Percentiles rank a stretch among this genome's conserved stretches.
Conservation (phyloP, 2,113 vertebrate genomes). For the Nipponia nippon region DNA sequence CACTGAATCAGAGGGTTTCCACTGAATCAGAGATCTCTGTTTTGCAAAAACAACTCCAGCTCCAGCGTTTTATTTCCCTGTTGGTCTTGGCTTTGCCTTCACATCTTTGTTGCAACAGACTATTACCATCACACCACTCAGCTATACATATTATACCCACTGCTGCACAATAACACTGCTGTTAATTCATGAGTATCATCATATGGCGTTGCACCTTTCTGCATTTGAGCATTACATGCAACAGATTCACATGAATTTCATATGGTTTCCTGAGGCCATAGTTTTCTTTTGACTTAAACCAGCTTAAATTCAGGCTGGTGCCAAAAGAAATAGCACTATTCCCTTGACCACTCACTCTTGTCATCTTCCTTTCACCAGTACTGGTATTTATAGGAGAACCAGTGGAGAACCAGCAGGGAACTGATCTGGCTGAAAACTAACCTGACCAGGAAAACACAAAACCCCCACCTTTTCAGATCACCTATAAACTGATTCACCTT, state of each 20-base stretch:
- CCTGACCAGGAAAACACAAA: background rate
- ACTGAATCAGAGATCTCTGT: background rate
- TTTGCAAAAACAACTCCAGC: background rate
- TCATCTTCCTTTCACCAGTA: background rate
- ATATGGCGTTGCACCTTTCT: background rate
- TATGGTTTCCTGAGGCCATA: background rate
- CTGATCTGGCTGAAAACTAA: background rate
- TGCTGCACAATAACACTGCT: background rate
- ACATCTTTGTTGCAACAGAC: background rate
- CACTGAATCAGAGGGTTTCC: background rate
- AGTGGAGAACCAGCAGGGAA: background rate
- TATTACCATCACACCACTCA: background rate
- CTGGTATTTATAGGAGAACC: background rate
- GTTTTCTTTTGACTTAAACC: background rate
- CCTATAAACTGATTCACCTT: background rate
- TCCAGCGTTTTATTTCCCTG: background rate
- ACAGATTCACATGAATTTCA: background rate
- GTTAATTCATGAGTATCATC: background rate
- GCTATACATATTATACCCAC: background rate
- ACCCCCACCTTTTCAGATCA: background rate
- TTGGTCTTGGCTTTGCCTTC: background rate
- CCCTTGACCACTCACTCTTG: background rate
- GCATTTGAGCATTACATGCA: background rate
- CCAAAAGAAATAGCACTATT: background rate
- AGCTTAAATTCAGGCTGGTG: background rate